phyloP scores from a whole-genome alignment of 1,140 invertebrate species.

The Drosophila hydei region DNA sequence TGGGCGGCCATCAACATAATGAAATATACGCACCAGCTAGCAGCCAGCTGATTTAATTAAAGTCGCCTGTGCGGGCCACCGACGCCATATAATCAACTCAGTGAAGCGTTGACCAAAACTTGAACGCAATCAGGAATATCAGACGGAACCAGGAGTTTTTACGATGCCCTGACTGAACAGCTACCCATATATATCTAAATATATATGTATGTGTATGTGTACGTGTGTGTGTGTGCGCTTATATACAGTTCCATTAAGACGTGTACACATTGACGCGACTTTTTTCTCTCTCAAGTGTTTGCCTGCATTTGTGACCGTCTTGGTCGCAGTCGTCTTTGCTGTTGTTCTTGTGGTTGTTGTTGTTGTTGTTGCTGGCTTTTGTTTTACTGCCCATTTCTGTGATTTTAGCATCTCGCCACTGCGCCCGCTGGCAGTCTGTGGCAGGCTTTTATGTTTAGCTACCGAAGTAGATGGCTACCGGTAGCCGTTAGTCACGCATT shows the following conservation, averaged over 20 bases:
- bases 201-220: conserved; percentile 2
- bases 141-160: conserved; percentile 47
- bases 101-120: conserved; percentile 63
- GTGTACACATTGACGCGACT: conserved; percentile 81
- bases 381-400: conserved; percentile 72
- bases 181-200: conserved; percentile 13
- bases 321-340: conserved; percentile 17
- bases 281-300: conserved; percentile 72
- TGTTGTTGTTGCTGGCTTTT: conserved; percentile 52
- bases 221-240: not conserved
- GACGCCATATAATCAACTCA: conserved; percentile 72
- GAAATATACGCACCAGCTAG: conserved; percentile 53
- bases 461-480: conserved; percentile 81
- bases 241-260: conserved; percentile 78
- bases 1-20: conserved; percentile 42
- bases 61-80: conserved; percentile 33
- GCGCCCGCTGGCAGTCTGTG: conserved; percentile 15
- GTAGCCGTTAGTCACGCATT: conserved; percentile 81
- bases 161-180: conserved; percentile 16
- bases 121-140: conserved; percentile 58
- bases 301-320: conserved; percentile 73
- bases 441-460: conserved; percentile 74
- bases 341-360: not conserved
- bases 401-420: conserved; percentile 66
- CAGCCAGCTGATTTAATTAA: conserved; percentile 64